phyloP scores from a whole-genome alignment of 2,113 vertebrate genomes.

The Ameiurus melas region DNA sequence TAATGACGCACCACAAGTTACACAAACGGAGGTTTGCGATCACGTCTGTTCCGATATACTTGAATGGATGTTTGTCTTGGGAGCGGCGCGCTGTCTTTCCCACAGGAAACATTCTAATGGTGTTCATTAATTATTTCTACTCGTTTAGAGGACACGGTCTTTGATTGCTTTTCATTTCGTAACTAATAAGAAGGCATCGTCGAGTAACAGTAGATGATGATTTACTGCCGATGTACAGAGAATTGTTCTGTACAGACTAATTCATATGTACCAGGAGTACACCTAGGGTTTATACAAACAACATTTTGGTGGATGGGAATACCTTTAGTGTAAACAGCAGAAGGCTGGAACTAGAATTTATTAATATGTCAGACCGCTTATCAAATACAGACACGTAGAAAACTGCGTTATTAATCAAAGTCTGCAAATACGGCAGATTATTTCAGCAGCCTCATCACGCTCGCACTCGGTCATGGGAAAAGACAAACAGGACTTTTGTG shows the following conservation, averaged over 20 bases:
- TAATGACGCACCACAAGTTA: slow-evolving; percentile 2
- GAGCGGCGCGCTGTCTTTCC: neutral
- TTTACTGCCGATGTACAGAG: slow-evolving; percentile 18
- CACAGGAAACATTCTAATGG: slow-evolving; percentile 36
- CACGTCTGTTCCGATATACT: neutral
- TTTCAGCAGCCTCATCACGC: neutral
- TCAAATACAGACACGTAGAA: slow-evolving; percentile 17
- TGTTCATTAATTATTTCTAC: slow-evolving; percentile 36
- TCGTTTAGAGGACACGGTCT: slow-evolving; percentile 4
- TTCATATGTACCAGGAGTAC: slow-evolving; percentile 1
- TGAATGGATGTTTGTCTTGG: slow-evolving; percentile 7
- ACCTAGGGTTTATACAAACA: neutral
- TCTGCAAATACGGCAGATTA: neutral
- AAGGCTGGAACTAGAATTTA: neutral
- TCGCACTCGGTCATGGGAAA: neutral
- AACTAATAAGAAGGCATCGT: slow-evolving; percentile 29
- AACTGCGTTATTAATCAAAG: slow-evolving; percentile 24
- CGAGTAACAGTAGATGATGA: neutral
- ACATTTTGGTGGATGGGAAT: neutral
- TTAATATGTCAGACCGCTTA: slow-evolving; percentile 7
- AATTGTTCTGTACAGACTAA: slow-evolving; percentile 35
- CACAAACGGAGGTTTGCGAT: slow-evolving; percentile 1
- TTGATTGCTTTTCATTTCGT: slow-evolving; percentile 32
- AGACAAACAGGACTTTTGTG: neutral
- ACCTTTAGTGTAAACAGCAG: neutral